A percentile compares a stretch with the other conserved stretches of the same genome.
phyloP scores from a whole-genome alignment of 2,888 invertebrate species.

The Pristionchus arcanus region DNA sequence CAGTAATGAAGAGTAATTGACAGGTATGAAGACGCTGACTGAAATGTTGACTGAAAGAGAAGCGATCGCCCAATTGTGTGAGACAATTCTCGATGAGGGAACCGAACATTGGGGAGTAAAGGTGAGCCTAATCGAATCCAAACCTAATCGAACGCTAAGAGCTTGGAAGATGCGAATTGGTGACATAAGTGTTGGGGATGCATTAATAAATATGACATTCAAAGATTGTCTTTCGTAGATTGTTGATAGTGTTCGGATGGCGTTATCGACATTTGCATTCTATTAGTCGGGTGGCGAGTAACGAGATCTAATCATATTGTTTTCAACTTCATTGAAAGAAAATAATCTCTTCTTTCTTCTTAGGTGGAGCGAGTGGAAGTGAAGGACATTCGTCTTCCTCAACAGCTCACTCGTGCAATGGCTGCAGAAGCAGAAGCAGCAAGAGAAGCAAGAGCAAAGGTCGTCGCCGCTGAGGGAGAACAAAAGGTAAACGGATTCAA shows the following conservation, averaged over 20 bases:
- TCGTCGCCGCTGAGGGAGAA: conserved; percentile 83
- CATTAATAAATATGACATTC: too few relatives aligned
- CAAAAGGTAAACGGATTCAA: too few relatives aligned
- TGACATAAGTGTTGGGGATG: too few relatives aligned
- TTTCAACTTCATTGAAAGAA: too few relatives aligned
- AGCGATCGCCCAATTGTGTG: conserved; percentile 79
- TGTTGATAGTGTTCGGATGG: too few relatives aligned
- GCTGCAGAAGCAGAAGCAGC: conserved; percentile 90
- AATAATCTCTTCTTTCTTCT: neutral
- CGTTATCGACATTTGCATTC: too few relatives aligned
- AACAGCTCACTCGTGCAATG: conserved; percentile 89
- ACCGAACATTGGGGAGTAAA: conserved; percentile 80
- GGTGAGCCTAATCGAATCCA: conserved; percentile 62
- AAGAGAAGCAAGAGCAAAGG: conserved; percentile 88
- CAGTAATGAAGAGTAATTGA: neutral
- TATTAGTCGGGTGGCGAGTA: too few relatives aligned
- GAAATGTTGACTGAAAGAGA: conserved; percentile 97
- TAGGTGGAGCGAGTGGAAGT: conserved; percentile 79
- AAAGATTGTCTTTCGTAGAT: too few relatives aligned
- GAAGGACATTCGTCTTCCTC: conserved; percentile 88
- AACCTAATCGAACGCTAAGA: too few relatives aligned
- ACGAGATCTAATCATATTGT: too few relatives aligned
- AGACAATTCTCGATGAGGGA: conserved; percentile 79
- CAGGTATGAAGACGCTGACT: conserved; percentile 94
- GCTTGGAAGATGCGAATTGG: too few relatives aligned